These are phyloP conservation scores for Vombatus ursinus DNA, from an alignment of 2,113 vertebrate genomes.

Conservation along the genomic window DNA sequence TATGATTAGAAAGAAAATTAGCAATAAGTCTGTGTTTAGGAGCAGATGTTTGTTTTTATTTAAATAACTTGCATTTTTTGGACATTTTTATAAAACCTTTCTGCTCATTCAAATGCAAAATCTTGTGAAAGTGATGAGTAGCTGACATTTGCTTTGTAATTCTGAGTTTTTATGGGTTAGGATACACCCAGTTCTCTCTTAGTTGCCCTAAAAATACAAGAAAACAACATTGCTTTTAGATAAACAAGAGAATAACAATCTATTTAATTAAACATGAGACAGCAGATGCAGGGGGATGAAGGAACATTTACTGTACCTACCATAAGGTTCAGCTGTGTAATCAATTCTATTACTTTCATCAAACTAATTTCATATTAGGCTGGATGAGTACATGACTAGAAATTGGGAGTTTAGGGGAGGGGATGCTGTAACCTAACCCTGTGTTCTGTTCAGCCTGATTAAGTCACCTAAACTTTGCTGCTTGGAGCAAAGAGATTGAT, in stretches of 20 bases:
- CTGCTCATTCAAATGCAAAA: not conserved
- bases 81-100: not conserved
- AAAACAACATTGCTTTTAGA: not conserved
- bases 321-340: not conserved
- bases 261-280: not conserved
- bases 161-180: not conserved
- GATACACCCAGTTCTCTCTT: not conserved
- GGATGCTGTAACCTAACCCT: not conserved
- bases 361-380: slow-evolving; percentile 32
- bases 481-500: not conserved
- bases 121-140: not conserved
- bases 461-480: not conserved
- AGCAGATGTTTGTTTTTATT: slow-evolving; percentile 3
- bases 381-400: not conserved
- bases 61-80: not conserved
- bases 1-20: not conserved
- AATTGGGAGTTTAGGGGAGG: not conserved
- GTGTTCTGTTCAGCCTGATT: not conserved
- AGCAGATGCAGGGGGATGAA: not conserved
- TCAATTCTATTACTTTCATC: not conserved
- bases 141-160: not conserved
- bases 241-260: not conserved
- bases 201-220: not conserved
- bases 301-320: not conserved
- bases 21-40: not conserved